phyloP scores from a whole-genome alignment of 2,888 invertebrate species.

The Himalopsyche kuldschensis region DNA sequence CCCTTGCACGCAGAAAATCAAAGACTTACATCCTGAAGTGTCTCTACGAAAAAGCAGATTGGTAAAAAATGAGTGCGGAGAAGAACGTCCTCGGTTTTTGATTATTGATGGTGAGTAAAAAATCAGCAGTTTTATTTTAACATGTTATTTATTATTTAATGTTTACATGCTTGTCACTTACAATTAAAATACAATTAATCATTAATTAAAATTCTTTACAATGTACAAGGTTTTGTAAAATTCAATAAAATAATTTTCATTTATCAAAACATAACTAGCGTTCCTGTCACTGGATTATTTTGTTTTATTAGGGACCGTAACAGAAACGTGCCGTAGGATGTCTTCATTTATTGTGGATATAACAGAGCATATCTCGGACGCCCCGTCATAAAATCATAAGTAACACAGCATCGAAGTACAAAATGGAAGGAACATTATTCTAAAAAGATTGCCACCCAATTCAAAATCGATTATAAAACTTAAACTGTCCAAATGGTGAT shows the following conservation, averaged over 20 bases:
- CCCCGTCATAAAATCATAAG: constrained; percentile 17
- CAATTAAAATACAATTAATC: constrained; percentile 49
- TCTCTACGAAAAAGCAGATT: no score
- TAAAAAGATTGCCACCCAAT: constrained; percentile 5
- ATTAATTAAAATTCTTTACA: constrained; percentile 60
- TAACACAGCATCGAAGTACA: constrained; percentile 34
- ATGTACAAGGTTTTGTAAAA: constrained; percentile 61
- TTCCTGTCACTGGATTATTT: background rate
- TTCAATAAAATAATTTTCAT: constrained; percentile 61
- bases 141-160: constrained; percentile 39
- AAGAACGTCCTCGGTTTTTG: no score
- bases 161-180: constrained; percentile 37
- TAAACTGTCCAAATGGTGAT: background rate
- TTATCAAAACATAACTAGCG: constrained; percentile 53
- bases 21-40: no score
- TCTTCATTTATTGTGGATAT: background rate
- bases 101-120: background rate
- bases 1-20: no score
- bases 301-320: constrained; percentile 3
- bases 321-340: background rate
- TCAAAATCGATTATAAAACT: background rate
- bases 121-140: constrained; percentile 15
- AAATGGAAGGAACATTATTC: constrained; percentile 22
- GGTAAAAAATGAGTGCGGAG: no score
- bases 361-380: background rate